Conservation (phyloP, 2,113 vertebrate genomes). For the Dasyornis broadbenti region DNA sequence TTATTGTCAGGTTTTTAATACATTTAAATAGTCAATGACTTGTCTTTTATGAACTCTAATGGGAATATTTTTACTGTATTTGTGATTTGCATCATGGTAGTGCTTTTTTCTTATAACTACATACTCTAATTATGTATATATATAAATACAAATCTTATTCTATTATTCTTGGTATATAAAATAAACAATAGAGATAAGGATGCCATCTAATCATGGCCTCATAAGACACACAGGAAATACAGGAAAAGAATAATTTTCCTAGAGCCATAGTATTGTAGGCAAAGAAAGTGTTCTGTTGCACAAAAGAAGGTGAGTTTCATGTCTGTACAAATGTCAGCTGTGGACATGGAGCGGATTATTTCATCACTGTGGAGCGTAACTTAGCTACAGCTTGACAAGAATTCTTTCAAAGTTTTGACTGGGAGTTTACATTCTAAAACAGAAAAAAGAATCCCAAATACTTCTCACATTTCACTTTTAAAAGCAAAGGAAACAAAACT, state of each 20-base stretch:
- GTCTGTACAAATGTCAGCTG: background rate
- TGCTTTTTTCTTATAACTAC: background rate
- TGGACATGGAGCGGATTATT: background rate
- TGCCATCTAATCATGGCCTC: background rate
- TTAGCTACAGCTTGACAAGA: background rate
- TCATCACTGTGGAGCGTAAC: accelerated
- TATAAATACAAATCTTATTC: background rate
- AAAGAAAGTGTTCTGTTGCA: background rate
- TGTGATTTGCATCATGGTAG: background rate
- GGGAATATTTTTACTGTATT: background rate
- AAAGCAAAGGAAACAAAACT: conserved; percentile 7
- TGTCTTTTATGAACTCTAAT: background rate
- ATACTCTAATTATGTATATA: background rate
- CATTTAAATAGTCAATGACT: background rate
- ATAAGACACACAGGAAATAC: background rate
- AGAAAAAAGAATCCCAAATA: background rate
- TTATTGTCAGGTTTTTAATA: background rate
- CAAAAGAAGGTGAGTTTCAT: background rate
- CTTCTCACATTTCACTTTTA: background rate
- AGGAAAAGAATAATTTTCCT: background rate
- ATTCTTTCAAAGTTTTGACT: background rate
- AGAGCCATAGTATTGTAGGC: background rate
- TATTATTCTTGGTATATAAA: background rate
- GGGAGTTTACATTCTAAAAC: background rate
- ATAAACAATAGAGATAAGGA: background rate